Percentiles rank a stretch among this genome's conserved stretches.
Evolutionary conservation across 2,797 vertebrate genomes (phyloP).

Genomic region (Pseudochirops cupreus): DNA sequence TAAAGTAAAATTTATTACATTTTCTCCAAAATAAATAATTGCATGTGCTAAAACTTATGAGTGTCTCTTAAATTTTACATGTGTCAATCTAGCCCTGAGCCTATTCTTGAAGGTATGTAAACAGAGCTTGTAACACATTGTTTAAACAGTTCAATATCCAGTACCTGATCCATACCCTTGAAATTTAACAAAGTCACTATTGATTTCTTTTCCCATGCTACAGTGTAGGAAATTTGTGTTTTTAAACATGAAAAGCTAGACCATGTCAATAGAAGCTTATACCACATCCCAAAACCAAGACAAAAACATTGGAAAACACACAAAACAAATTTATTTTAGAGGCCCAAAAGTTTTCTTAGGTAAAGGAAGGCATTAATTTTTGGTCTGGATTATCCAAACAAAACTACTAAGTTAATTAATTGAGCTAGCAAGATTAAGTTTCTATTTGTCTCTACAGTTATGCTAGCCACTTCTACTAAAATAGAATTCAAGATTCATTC

Average conservation of each 20-base stretch:
- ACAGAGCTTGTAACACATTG: background rate
- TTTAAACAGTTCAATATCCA: conserved; percentile 3
- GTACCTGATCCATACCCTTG: background rate
- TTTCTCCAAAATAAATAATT: conserved; percentile 11
- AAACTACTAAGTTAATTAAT: background rate
- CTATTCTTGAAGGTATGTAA: conserved; percentile 1
- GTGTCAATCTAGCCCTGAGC: background rate
- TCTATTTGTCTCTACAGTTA: background rate
- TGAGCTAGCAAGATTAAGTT: background rate
- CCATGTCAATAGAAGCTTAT: background rate
- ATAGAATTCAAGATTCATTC: background rate
- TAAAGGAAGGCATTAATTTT: background rate
- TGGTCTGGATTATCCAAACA: background rate
- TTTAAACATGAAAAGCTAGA: background rate
- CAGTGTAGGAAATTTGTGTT: background rate
- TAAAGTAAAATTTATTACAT: conserved; percentile 27
- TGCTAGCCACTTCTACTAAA: background rate
- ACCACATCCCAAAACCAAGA: background rate
- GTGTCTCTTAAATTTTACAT: background rate
- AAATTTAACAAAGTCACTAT: background rate
- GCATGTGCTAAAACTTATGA: background rate
- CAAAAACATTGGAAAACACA: background rate
- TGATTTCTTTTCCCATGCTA: background rate
- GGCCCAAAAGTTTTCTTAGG: conserved; percentile 6
- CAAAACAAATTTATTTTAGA: background rate